Conservation (phyloP, 1,140 invertebrate genomes). For the Glomeris maerens region DNA sequence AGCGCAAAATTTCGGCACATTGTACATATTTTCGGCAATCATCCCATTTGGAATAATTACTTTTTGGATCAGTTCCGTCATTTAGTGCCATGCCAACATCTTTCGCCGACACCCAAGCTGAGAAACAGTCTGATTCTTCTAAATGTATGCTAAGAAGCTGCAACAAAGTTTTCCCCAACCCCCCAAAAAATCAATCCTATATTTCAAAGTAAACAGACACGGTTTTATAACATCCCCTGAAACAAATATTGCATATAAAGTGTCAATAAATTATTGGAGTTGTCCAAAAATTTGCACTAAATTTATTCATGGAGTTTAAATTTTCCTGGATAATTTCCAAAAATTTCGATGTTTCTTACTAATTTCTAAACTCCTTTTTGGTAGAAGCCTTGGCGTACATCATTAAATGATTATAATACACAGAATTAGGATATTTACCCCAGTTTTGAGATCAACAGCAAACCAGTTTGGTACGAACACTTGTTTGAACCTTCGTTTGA, state of each 20-base stretch:
- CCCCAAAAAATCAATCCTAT: constrained; percentile 9
- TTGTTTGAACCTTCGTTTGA: constrained; percentile 81
- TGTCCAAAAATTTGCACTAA: too few species aligned
- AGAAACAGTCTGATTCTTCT: constrained; percentile 94
- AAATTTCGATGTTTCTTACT: too few species aligned
- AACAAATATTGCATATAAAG: too few species aligned
- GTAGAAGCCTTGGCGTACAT: too few species aligned
- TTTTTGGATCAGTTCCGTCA: constrained; percentile 71
- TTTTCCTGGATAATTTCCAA: too few species aligned
- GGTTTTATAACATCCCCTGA: too few species aligned
- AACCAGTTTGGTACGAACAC: constrained; percentile 99
- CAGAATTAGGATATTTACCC: too few species aligned
- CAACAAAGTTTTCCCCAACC: constrained; percentile 24
- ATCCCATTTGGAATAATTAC: constrained; percentile 37
- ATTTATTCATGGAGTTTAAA: too few species aligned
- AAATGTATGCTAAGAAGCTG: constrained; percentile 94
- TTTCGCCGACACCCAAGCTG: constrained; percentile 93
- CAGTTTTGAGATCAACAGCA: constrained; percentile 95
- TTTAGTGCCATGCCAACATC: constrained; percentile 71
- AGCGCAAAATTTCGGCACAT: not conserved
- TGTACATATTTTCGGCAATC: too few species aligned
- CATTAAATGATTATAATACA: too few species aligned
- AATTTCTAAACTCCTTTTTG: too few species aligned
- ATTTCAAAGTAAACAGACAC: constrained; percentile 3
- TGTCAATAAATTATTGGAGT: not conserved